These are phyloP conservation scores for Exephanes ischioxanthus DNA, from an alignment of 2,888 invertebrate genomes.

Conservation along the genomic window DNA sequence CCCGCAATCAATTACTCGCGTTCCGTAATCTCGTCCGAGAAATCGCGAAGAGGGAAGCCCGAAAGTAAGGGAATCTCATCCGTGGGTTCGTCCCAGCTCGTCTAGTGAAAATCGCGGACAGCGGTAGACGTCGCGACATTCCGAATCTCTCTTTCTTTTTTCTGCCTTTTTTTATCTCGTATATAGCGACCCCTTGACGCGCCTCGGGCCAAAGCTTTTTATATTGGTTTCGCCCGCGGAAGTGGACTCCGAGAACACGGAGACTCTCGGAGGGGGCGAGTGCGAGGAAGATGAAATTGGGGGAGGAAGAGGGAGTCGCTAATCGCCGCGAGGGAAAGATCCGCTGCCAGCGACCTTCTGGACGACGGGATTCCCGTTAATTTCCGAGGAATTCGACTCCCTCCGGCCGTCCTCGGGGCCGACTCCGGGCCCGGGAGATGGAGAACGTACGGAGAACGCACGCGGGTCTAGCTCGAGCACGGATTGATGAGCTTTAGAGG, in stretches of 20 bases:
- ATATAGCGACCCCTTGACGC: constrained; percentile 27
- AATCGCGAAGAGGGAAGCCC: constrained; percentile 40
- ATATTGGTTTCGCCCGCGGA: constrained; percentile 56
- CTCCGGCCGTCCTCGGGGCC: constrained; percentile 11
- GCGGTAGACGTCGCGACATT: constrained; percentile 38
- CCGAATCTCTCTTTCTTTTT: constrained; percentile 4
- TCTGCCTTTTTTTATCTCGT: constrained; percentile 11
- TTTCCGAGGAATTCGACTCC: constrained; percentile 60
- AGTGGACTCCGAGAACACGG: constrained; percentile 29
- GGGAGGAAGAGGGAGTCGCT: constrained; percentile 45
- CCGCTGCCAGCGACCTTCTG: constrained; percentile 24
- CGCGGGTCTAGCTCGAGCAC: constrained; percentile 42
- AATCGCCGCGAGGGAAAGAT: constrained; percentile 59
- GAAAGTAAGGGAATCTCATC: constrained; percentile 32
- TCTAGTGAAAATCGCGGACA: constrained; percentile 40
- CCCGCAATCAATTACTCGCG: constrained; percentile 68
- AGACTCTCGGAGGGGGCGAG: neutral
- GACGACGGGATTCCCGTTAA: constrained; percentile 59
- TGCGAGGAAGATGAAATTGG: neutral
- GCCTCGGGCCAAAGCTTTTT: constrained; percentile 42
- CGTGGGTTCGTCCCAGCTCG: constrained; percentile 21
- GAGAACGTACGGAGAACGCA: constrained; percentile 36
- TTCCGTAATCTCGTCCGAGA: constrained; percentile 66
- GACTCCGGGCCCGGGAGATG: constrained; percentile 8
- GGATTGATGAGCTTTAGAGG: constrained; percentile 66